Base-by-base conservation (phyloP, 2,113 vertebrate genomes). In the Gopherus flavomarginatus region DNA sequence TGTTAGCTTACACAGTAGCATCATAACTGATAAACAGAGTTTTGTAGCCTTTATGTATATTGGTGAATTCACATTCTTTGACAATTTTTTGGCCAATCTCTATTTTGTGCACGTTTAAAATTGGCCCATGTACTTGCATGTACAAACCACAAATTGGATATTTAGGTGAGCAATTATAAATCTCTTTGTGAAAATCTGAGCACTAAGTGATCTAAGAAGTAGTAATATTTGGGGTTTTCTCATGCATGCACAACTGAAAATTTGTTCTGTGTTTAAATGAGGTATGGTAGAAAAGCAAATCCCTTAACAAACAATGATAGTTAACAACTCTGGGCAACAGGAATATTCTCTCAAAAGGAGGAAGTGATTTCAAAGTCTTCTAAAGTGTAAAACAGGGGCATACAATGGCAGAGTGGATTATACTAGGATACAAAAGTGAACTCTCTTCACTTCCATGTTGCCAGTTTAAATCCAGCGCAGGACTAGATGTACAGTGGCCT, bases 201-300 rank as follows among this genome's bases (percentile, higher is more conserved):
- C 65, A 72, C 35, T 72, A 21, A 35, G 21, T 21, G 35, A n/a
- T 72, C 38, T 22, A 72, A n/a, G 22, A 72, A 72, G 35, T 72
- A 72, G 65, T 38, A 72, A 38, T 72, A 72, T 11, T n/a, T 72
- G 65, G 65, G 19, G n/a, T 72, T 72, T 72, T n/a, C 65, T 72
- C n/a, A 72, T 72, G 19, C 19, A 72, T 72, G 65, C 19, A 72
- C 65, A 69, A 21, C 8, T 69, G 65, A 69, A 69, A 69, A 69
- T 69, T 16, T 38, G 35, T 69, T 17, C 65, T 22, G 72, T 93
- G 56, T 95, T 97, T 97, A 92, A 96, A 94, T 54, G 94, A 92
- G 87, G 80, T 79, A n/a, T 21, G 65, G 35, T 21, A 97, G 96
- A 94, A 95, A 96, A 85, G 94, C 95, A 96, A 97, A 86, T 93